Evolutionary conservation across 2,888 invertebrate genomes (phyloP), one percentile per base, ranked within the genome.

Genomic region (Cremastinae sp.): DNA sequence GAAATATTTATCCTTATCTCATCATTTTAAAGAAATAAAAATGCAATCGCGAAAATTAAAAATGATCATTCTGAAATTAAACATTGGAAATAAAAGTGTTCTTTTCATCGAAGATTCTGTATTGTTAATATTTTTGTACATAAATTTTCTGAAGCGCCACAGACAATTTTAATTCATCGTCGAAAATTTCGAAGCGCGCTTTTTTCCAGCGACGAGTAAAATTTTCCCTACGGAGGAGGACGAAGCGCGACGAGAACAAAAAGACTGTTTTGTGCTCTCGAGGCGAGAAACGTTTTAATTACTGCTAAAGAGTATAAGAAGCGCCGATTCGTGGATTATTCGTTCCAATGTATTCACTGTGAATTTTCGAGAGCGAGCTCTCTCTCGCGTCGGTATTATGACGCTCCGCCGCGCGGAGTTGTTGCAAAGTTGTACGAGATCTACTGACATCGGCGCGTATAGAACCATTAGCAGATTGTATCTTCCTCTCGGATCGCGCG

Each of bases 391-490:
- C 53, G 72, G 65, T 68, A 37, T 61, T 35, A 74, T 53, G 56
- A 22, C 39, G 47, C 14, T 53, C 10, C 55, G 39, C n/a, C 45
- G 43, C 49, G 41, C 49, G 68, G 41, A 37, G 43, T 61, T 18
- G 78, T 74, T 78, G 78, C 74, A 75, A 77, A 82, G 28, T 83
- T 83, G 77, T 69, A 69, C 20, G 49, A 69, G 74, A 81, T 82
- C 83, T n/a, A n/a, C n/a, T 81, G 79, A 74, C 81, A 78, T 79
- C 28, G 28, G 28, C 28, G n/a, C 79, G 82, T 55, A 55, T 35
- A 35, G 56, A 82, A 81, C 87, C 87, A 88, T 88, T 88, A 87
- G 87, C 81, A 85, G 84, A 87, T 87, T 87, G 86, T 85, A 86
- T 85, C 84, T 81, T 78, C 75, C 81, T 79, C 78, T 81, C 76